These are phyloP conservation scores for Triplophysa bombifrons DNA, from an alignment of 2,797 vertebrate genomes.

Conservation along the genomic window DNA sequence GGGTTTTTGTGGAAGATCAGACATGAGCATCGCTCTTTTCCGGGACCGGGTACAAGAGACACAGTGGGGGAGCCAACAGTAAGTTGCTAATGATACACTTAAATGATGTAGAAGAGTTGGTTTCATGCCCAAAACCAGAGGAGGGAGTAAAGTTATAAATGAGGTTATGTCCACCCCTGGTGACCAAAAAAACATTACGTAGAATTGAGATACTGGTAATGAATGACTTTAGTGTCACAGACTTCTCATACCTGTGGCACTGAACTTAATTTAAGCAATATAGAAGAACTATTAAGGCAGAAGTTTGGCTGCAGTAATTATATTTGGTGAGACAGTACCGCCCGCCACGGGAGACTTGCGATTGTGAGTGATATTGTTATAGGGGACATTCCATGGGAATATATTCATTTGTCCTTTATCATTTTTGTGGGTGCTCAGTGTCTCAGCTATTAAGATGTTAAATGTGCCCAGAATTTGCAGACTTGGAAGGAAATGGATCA, in stretches of 20 bases:
- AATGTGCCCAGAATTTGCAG: slow-evolving; percentile 7
- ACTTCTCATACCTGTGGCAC: slow-evolving; percentile 15
- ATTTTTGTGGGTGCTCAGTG: slow-evolving; percentile 10
- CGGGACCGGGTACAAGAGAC: not conserved
- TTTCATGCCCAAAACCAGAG: slow-evolving; percentile 26
- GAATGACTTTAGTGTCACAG: slow-evolving; percentile 42
- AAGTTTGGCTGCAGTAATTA: slow-evolving; percentile 52
- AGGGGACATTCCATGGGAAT: not conserved
- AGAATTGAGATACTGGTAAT: slow-evolving; percentile 49
- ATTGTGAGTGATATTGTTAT: slow-evolving; percentile 53
- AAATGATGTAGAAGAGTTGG: slow-evolving; percentile 56
- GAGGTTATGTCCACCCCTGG: slow-evolving; percentile 15
- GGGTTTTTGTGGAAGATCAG: slow-evolving; percentile 40
- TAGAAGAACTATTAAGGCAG: slow-evolving; percentile 56
- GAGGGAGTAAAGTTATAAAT: not conserved
- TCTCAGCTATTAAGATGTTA: slow-evolving; percentile 7
- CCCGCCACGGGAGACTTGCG: slow-evolving; percentile 39
- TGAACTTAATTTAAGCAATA: slow-evolving; percentile 52
- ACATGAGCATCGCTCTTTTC: slow-evolving; percentile 4
- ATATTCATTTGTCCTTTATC: slow-evolving; percentile 19
- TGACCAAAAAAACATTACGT: slow-evolving; percentile 57
- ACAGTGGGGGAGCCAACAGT: slow-evolving; percentile 14
- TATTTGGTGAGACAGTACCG: slow-evolving; percentile 44
- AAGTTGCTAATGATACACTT: slow-evolving; percentile 54
- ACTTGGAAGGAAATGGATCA: not conserved